phyloP scores from a whole-genome alignment of 2,888 invertebrate genomes.

The Polydesmus complanatus region DNA sequence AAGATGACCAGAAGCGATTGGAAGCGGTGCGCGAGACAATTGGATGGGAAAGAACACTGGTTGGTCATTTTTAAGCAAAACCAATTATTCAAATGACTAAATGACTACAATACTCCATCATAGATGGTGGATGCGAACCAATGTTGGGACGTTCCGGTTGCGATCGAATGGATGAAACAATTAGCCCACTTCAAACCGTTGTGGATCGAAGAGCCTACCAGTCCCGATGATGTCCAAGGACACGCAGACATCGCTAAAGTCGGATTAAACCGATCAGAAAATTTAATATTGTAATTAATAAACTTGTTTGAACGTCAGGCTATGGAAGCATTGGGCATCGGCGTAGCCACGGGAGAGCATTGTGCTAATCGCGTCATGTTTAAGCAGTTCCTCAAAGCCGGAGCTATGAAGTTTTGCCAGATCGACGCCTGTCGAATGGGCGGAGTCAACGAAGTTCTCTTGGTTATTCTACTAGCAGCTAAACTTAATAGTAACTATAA shows the following conservation, averaged over 20 bases:
- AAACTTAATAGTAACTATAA: conserved; percentile 52
- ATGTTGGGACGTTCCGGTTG: conserved; percentile 71
- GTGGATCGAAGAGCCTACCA: conserved; percentile 91
- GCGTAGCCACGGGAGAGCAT: conserved; percentile 84
- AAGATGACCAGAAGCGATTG: conserved; percentile 61
- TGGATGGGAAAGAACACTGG: conserved; percentile 58
- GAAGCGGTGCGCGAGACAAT: conserved; percentile 57
- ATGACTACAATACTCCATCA: conserved; percentile 13
- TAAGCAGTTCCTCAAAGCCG: conserved; percentile 71
- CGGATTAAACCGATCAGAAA: neutral
- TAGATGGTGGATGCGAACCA: conserved; percentile 81
- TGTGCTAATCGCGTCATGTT: conserved; percentile 83
- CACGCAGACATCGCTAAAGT: conserved; percentile 65
- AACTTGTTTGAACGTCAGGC: too few relatives aligned
- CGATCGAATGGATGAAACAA: conserved; percentile 71
- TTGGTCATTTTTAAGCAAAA: conserved; percentile 33
- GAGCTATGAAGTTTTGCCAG: conserved; percentile 73
- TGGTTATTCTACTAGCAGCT: conserved; percentile 77
- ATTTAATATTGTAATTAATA: conserved; percentile 16
- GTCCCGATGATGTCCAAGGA: conserved; percentile 79
- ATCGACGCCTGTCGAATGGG: conserved; percentile 79
- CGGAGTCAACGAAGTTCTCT: conserved; percentile 71
- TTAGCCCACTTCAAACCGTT: conserved; percentile 56
- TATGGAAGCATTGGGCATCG: conserved; percentile 54
- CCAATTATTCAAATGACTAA: neutral